phyloP scores from a whole-genome alignment of 2,113 vertebrate species.

The Coryphaenoides rupestris region DNA sequence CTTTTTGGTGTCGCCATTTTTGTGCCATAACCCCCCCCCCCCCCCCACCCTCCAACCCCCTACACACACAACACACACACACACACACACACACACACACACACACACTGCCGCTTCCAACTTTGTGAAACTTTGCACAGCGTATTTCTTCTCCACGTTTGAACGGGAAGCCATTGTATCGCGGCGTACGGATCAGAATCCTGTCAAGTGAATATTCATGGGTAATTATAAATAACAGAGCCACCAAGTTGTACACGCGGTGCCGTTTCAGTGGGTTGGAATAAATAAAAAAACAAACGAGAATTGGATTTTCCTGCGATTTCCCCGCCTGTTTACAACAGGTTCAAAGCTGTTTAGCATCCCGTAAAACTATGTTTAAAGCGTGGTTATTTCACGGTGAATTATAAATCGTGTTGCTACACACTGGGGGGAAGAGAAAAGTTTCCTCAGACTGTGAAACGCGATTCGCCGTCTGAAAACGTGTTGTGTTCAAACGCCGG shows the following conservation, averaged over 20 bases:
- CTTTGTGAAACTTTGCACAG: too few relatives aligned
- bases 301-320: constrained; percentile 11
- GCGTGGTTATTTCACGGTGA: constrained; percentile 33
- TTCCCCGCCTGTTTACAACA: constrained; percentile 27
- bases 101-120: constrained; percentile 1
- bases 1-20: constrained; percentile 26
- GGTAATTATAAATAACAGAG: too few relatives aligned
- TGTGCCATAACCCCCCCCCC: neutral
- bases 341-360: constrained; percentile 33
- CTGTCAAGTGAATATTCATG: neutral
- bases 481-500: too few relatives aligned
- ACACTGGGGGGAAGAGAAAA: constrained; percentile 1
- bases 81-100: neutral
- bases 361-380: constrained; percentile 19
- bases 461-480: constrained; percentile 1
- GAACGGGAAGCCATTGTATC: neutral
- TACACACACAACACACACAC: too few relatives aligned
- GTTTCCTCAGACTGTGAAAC: constrained; percentile 14
- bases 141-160: neutral
- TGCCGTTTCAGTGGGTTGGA: too few relatives aligned
- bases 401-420: constrained; percentile 18
- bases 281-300: constrained; percentile 5
- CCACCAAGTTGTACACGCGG: too few relatives aligned
- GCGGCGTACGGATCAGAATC: neutral
- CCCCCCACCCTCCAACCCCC: constrained; percentile 16